phyloP scores from a whole-genome alignment of 2,888 invertebrate species.

The Eupithecia subumbrata region DNA sequence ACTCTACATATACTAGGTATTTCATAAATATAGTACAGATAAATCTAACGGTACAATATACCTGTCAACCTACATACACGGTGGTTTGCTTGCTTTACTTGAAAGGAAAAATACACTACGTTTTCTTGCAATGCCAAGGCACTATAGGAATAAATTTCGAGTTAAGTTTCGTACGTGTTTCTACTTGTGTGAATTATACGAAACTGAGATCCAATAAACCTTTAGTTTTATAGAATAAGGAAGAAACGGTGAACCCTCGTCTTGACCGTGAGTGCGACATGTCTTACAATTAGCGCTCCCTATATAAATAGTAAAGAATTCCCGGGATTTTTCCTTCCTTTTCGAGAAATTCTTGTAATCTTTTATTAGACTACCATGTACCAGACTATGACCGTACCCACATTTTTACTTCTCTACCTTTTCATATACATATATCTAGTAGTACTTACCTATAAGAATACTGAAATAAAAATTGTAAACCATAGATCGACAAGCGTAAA shows the following conservation, averaged over 20 bases:
- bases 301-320: conserved; percentile 12
- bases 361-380: neutral
- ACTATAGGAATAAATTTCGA: neutral
- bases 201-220: conserved; percentile 28
- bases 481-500: neutral
- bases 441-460: neutral
- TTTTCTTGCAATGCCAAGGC: neutral
- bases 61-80: no score
- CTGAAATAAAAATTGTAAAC: neutral
- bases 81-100: no score
- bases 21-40: neutral
- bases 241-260: conserved; percentile 33
- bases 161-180: conserved; percentile 18
- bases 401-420: neutral
- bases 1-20: no score
- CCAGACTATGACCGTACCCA: neutral
- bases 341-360: conserved; percentile 2
- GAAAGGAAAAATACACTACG: neutral
- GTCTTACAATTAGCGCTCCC: conserved; percentile 24
- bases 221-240: conserved; percentile 29
- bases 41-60: neutral
- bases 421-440: neutral
- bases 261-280: conserved; percentile 23
- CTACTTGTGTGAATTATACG: conserved; percentile 18
- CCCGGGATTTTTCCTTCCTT: neutral